phyloP scores from a whole-genome alignment of 2,888 invertebrate species.

The Phorcus lineatus region DNA sequence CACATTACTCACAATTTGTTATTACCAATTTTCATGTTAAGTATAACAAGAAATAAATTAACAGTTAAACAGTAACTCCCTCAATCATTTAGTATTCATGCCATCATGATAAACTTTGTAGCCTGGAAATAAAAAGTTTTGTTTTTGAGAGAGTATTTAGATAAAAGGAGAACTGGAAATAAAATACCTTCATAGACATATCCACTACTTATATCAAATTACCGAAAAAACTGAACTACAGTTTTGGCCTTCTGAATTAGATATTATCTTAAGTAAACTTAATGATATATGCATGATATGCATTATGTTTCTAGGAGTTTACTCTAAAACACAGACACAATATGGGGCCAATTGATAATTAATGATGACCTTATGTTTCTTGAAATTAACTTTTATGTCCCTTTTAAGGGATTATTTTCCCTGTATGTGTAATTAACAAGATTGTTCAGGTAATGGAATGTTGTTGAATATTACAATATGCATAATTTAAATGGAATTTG shows the following conservation, averaged over 20 bases:
- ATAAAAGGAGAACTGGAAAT: too few species aligned
- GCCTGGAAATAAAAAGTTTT: too few species aligned
- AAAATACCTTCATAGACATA: too few species aligned
- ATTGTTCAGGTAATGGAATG: not conserved
- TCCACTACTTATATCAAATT: not conserved
- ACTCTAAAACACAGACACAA: not conserved
- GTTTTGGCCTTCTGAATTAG: not conserved
- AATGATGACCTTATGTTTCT: not conserved
- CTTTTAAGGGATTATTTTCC: not conserved
- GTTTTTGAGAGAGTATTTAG: too few species aligned
- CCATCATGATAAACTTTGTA: too few species aligned
- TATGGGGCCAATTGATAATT: not conserved
- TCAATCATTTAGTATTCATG: too few species aligned
- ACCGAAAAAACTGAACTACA: not conserved
- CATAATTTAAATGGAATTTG: too few species aligned
- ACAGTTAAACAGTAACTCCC: too few species aligned
- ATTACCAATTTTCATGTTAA: not conserved
- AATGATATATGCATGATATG: not conserved
- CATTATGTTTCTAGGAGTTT: not conserved
- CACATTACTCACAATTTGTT: not conserved
- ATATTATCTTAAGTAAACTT: not conserved
- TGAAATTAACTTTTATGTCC: not conserved
- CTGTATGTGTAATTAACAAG: not conserved
- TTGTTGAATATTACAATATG: too few species aligned
- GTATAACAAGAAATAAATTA: not conserved